Evolutionary conservation across 1,140 invertebrate genomes (phyloP).

Genomic region (Drepana arcuata): DNA sequence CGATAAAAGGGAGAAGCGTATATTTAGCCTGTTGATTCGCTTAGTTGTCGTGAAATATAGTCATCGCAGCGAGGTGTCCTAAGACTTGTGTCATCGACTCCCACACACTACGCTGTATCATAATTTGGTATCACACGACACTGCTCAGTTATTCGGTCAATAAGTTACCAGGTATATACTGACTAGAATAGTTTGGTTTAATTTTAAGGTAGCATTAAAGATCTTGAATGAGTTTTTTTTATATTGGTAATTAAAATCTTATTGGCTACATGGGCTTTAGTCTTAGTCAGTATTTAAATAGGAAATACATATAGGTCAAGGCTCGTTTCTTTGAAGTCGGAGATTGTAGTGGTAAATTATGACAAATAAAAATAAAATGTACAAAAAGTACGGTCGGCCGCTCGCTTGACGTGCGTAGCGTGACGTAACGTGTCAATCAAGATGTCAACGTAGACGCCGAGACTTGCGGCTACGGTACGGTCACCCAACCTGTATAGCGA

Average conservation of each 20-base stretch:
- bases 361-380: constrained; percentile 24
- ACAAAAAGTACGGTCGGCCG: constrained; percentile 10
- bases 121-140: constrained; percentile 21
- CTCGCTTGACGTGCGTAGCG: constrained; percentile 15
- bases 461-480: constrained; percentile 3
- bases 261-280: background rate
- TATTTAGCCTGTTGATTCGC: no score
- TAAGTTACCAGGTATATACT: constrained; percentile 18
- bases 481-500: background rate
- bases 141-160: constrained; percentile 22
- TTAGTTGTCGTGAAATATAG: no score
- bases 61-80: constrained; percentile 22
- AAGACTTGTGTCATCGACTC: constrained; percentile 24
- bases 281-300: constrained; percentile 7
- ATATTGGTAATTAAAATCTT: background rate
- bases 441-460: constrained; percentile 25
- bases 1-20: no score
- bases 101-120: constrained; percentile 20
- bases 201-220: no score
- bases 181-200: constrained; percentile 27
- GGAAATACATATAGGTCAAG: constrained; percentile 34
- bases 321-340: constrained; percentile 18
- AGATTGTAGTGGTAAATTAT: constrained; percentile 15
- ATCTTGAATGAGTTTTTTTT: no score
- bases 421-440: constrained; percentile 40